These are phyloP conservation scores for Ophion ellenae DNA, from an alignment of 2,888 invertebrate genomes.

Conservation along the genomic window DNA sequence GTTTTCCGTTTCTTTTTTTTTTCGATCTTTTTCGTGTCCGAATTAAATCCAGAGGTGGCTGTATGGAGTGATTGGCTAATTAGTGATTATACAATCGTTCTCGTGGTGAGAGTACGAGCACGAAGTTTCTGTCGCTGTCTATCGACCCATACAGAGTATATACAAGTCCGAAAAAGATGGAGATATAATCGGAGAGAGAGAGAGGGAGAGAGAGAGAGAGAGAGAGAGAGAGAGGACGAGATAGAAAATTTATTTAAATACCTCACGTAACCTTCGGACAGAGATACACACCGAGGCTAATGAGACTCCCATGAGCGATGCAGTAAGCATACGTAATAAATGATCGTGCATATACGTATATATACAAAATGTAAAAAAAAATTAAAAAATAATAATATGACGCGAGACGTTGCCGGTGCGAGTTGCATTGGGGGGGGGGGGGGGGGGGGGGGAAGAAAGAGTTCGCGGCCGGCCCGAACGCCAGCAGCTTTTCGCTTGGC, in stretches of 20 bases:
- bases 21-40: background rate
- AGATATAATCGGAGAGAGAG: background rate
- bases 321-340: slow-evolving; percentile 63
- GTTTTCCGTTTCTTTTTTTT: background rate
- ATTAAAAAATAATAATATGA: slow-evolving; percentile 29
- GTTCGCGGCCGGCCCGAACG: background rate
- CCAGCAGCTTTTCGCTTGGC: slow-evolving; percentile 34
- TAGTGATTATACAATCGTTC: slow-evolving; percentile 52
- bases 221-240: background rate
- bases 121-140: slow-evolving; percentile 33
- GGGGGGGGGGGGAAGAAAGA: background rate
- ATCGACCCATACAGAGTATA: slow-evolving; percentile 19
- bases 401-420: slow-evolving; percentile 8
- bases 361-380: slow-evolving; percentile 46
- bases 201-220: too few species aligned
- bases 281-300: slow-evolving; percentile 62
- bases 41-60: slow-evolving; percentile 36
- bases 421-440: slow-evolving; percentile 18
- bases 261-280: slow-evolving; percentile 59
- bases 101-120: slow-evolving; percentile 22
- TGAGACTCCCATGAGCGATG: slow-evolving; percentile 63
- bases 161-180: background rate
- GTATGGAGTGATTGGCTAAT: slow-evolving; percentile 44
- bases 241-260: slow-evolving; percentile 60
- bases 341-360: slow-evolving; percentile 47